phyloP scores from a whole-genome alignment of 2,888 invertebrate species.

The Cyaniris semiargus region DNA sequence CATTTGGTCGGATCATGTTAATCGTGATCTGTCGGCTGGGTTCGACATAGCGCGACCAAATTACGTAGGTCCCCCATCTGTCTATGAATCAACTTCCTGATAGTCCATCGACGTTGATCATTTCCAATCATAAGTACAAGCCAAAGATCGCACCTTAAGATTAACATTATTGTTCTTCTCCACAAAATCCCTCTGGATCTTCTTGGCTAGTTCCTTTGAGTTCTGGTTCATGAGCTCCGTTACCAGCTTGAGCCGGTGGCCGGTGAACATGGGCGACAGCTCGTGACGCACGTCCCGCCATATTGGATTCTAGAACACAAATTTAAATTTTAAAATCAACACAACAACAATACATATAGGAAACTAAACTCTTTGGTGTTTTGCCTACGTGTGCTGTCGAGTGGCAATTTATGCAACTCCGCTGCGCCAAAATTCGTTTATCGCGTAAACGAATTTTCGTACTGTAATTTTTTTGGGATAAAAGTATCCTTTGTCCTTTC shows the following conservation, averaged over 20 bases:
- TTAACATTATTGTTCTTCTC: slow-evolving; percentile 52
- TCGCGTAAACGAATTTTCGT: no score
- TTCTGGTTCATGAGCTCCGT: slow-evolving; percentile 67
- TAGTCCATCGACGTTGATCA: no score
- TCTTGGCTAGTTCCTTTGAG: slow-evolving; percentile 55
- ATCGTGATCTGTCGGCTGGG: no score
- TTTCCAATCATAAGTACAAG: neutral
- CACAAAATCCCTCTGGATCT: slow-evolving; percentile 56
- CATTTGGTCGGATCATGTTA: no score
- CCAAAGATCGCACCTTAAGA: slow-evolving; percentile 55
- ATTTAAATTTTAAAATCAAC: neutral
- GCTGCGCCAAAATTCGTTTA: no score
- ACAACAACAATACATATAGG: neutral
- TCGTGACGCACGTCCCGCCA: slow-evolving; percentile 60
- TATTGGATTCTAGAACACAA: slow-evolving; percentile 55
- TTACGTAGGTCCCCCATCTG: no score
- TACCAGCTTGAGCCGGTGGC: slow-evolving; percentile 52
- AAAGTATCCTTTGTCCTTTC: no score
- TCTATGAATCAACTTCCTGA: no score
- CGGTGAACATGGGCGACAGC: slow-evolving; percentile 63
- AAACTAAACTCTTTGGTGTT: neutral
- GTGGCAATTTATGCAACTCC: no score
- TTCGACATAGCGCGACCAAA: no score
- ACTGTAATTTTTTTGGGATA: no score
- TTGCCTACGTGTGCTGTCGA: neutral